phyloP scores from a whole-genome alignment of 2,113 vertebrate species.

The Passerina amoena region DNA sequence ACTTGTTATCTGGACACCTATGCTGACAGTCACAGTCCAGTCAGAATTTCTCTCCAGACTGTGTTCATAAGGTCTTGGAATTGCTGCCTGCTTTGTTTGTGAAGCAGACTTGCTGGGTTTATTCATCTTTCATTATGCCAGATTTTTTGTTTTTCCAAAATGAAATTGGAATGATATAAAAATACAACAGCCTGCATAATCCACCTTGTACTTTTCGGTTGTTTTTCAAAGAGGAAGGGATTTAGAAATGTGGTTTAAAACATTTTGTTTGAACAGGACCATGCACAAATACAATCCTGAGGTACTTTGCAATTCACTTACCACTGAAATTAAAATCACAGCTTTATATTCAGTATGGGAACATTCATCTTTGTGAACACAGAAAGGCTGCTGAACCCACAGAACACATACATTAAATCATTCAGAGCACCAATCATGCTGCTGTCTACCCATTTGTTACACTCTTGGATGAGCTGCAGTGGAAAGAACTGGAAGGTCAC shows the following conservation, averaged over 20 bases:
- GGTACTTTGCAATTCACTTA: background rate
- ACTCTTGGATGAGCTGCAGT: background rate
- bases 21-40: background rate
- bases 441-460: background rate
- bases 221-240: background rate
- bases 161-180: background rate
- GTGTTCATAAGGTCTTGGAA: background rate
- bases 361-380: background rate
- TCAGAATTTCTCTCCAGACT: background rate
- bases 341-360: background rate
- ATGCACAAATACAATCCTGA: background rate
- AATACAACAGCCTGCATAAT: background rate
- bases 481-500: slow-evolving; percentile 8
- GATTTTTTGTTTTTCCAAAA: slow-evolving; percentile 16
- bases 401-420: background rate
- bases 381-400: background rate
- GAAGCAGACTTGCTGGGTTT: slow-evolving; percentile 6
- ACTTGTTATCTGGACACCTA: background rate
- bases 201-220: background rate
- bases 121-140: background rate
- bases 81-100: background rate
- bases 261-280: background rate
- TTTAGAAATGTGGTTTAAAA: slow-evolving; percentile 5
- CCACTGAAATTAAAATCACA: slow-evolving; percentile 9
- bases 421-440: background rate